These are phyloP conservation scores for Lottia scabra DNA, from an alignment of 2,888 invertebrate genomes.

Conservation along the genomic window DNA sequence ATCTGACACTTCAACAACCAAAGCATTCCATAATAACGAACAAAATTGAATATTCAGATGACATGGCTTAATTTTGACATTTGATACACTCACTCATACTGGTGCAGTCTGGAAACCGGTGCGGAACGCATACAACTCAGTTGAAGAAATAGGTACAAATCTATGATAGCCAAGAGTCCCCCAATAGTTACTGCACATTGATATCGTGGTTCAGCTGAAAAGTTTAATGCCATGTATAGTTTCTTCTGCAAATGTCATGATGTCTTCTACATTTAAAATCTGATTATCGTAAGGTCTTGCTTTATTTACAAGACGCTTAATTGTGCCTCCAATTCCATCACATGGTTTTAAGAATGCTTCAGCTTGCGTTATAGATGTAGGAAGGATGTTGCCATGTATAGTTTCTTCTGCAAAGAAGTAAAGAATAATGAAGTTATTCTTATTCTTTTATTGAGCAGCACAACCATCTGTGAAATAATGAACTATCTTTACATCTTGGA, in stretches of 20 bases:
- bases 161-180: constrained; percentile 4
- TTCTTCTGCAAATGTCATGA: neutral
- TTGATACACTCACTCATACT: neutral
- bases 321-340: constrained; percentile 10
- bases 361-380: too few species aligned
- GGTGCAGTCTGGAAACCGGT: neutral
- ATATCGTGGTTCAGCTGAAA: constrained; percentile 1
- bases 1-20: constrained; percentile 7
- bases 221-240: constrained; percentile 1
- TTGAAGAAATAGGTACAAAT: neutral
- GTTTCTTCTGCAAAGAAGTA: neutral
- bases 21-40: neutral
- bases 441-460: constrained; percentile 12
- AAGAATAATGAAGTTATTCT: constrained; percentile 4
- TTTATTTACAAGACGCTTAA: constrained; percentile 10
- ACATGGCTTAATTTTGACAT: too few species aligned
- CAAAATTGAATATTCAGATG: too few species aligned
- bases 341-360: too few species aligned
- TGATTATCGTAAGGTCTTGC: constrained; percentile 3
- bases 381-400: too few species aligned
- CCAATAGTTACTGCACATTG: neutral
- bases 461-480: constrained; percentile 13
- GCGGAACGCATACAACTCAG: neutral
- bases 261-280: neutral
- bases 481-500: constrained; percentile 4